These are phyloP conservation scores for Ormia ochracea DNA, from an alignment of 2,888 invertebrate genomes.

Conservation along the genomic window DNA sequence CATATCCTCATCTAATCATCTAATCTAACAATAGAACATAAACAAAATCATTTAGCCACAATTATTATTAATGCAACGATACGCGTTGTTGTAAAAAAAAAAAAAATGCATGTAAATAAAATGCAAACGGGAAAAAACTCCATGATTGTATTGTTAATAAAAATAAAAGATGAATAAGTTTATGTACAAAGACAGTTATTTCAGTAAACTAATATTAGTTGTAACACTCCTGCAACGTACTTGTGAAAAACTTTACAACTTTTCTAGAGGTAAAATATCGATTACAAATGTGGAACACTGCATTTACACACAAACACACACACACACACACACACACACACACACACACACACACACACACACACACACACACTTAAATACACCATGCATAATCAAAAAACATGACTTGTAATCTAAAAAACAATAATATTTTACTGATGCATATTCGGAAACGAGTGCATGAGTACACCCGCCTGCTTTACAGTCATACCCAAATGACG, in stretches of 20 bases:
- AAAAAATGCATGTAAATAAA: not conserved
- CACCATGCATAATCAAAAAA: too few species aligned
- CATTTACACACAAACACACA: too few species aligned
- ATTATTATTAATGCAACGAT: not conserved
- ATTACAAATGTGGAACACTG: slow-evolving; percentile 45
- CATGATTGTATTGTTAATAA: slow-evolving; percentile 14
- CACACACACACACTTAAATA: too few species aligned
- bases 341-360: too few species aligned
- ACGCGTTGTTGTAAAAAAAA: not conserved
- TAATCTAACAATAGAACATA: slow-evolving; percentile 14
- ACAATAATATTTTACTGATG: not conserved
- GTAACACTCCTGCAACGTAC: slow-evolving; percentile 13
- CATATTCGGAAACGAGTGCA: too few species aligned
- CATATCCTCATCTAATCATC: not conserved
- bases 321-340: too few species aligned
- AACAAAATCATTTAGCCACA: not conserved
- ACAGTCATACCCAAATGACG: slow-evolving; percentile 2
- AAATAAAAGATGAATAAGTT: slow-evolving; percentile 10
- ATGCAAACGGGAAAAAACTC: not conserved
- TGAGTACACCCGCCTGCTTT: not conserved
- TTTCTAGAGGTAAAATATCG: slow-evolving; percentile 47
- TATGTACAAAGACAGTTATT: slow-evolving; percentile 21
- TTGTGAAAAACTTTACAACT: slow-evolving; percentile 19
- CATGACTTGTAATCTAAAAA: not conserved
- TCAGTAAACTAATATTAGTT: not conserved